These are phyloP conservation scores for Calliopsis andreniformis DNA, from an alignment of 1,140 invertebrate species.

Conservation along the genomic window DNA sequence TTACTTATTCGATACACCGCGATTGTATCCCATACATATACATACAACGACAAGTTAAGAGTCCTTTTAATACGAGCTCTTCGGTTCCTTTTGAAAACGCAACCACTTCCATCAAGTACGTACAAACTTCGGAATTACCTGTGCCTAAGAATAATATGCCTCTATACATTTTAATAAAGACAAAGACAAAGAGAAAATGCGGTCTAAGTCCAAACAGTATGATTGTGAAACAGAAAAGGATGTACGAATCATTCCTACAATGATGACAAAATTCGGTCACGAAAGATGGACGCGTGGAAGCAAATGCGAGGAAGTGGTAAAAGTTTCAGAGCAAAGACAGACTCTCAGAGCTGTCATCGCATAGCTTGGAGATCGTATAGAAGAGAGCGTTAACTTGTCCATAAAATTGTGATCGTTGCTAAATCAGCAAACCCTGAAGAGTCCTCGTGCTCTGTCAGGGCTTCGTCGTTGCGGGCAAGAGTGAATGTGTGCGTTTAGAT, in stretches of 20 bases:
- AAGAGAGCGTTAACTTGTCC: constrained; percentile 55
- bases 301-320: constrained; percentile 2
- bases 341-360: background rate
- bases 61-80: constrained; percentile 48
- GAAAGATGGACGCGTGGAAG: background rate
- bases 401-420: constrained; percentile 23
- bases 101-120: background rate
- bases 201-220: background rate
- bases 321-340: background rate
- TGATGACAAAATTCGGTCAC: background rate
- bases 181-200: background rate
- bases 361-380: constrained; percentile 23
- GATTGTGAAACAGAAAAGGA: background rate
- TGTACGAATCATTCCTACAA: background rate
- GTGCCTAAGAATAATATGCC: background rate
- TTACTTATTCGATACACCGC: constrained; percentile 43
- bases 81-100: background rate
- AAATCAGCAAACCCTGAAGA: background rate
- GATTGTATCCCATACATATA: constrained; percentile 55
- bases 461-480: constrained; percentile 24
- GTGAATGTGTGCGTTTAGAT: constrained; percentile 34
- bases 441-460: background rate
- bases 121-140: too few relatives aligned
- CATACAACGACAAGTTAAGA: constrained; percentile 51
- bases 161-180: background rate